A percentile compares a stretch with the other conserved stretches of the same genome.
Evolutionary conservation across 2,113 vertebrate species (phyloP).

Genomic region (Entelurus aequoreus): DNA sequence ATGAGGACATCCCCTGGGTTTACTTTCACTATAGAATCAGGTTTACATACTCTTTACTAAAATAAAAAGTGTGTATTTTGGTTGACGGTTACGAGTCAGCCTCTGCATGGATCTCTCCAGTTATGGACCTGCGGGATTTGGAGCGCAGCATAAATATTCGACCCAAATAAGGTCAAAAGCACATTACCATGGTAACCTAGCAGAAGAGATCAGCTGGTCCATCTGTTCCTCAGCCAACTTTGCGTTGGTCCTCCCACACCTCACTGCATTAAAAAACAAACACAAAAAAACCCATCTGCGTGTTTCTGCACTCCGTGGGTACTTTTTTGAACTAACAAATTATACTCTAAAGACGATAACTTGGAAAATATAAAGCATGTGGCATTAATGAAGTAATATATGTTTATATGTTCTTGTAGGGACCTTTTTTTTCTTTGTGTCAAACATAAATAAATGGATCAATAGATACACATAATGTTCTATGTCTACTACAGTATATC

Average conservation of each 20-base stretch:
- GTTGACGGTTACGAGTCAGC: conserved; percentile 6
- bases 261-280: conserved; percentile 7
- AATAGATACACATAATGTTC: too few species aligned
- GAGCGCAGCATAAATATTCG: conserved; percentile 27
- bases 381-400: too few species aligned
- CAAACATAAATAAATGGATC: too few species aligned
- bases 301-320: not conserved
- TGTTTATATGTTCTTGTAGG: too few species aligned
- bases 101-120: not conserved
- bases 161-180: conserved; percentile 69
- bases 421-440: too few species aligned
- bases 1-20: conserved; percentile 50
- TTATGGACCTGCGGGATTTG: not conserved
- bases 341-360: not conserved
- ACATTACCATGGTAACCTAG: conserved; percentile 73
- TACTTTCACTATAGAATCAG: not conserved
- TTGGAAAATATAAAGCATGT: not conserved
- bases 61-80: conserved; percentile 10
- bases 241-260: conserved; percentile 53
- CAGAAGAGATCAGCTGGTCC: conserved; percentile 60
- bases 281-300: too few species aligned
- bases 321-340: not conserved
- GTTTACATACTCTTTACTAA: too few species aligned
- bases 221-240: conserved; percentile 65
- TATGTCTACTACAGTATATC: too few species aligned